phyloP scores from a whole-genome alignment of 2,797 vertebrate genomes.

The Petrocephalus sullivani region DNA sequence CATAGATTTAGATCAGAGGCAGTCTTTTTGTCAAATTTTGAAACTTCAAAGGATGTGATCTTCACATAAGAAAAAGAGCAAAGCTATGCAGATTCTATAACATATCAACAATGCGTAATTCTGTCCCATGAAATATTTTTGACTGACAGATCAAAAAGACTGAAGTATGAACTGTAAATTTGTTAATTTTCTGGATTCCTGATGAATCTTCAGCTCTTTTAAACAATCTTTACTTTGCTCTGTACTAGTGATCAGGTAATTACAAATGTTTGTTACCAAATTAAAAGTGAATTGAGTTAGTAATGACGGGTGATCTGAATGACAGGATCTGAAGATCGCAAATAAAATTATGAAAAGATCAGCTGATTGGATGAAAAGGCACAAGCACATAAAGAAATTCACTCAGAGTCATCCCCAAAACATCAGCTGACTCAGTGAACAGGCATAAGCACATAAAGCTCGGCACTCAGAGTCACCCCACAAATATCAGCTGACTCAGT shows the following conservation, averaged over 20 bases:
- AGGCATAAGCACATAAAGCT: background rate
- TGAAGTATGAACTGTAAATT: background rate
- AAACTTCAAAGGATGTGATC: conserved; percentile 3
- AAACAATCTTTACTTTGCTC: background rate
- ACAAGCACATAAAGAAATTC: background rate
- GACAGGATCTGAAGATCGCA: background rate
- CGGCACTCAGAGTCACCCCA: conserved; percentile 9
- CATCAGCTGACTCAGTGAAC: conserved; percentile 35
- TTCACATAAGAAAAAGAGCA: background rate
- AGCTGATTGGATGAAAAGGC: background rate
- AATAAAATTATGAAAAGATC: background rate
- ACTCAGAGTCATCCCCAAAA: conserved; percentile 22
- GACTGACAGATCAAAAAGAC: conserved; percentile 10
- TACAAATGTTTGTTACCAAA: background rate
- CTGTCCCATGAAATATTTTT: background rate
- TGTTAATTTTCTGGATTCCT: background rate
- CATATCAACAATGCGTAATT: background rate
- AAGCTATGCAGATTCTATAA: background rate
- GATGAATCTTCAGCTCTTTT: background rate
- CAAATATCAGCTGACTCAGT: conserved; percentile 39
- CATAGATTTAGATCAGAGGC: conserved; percentile 11
- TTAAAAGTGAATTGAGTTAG: background rate
- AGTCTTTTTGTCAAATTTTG: conserved; percentile 5
- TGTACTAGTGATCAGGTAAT: background rate
- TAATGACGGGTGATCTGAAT: background rate